Percentiles rank a stretch among this genome's conserved stretches.
phyloP scores from a whole-genome alignment of 2,888 invertebrate species.

The Drosophila cyrtoloma region DNA sequence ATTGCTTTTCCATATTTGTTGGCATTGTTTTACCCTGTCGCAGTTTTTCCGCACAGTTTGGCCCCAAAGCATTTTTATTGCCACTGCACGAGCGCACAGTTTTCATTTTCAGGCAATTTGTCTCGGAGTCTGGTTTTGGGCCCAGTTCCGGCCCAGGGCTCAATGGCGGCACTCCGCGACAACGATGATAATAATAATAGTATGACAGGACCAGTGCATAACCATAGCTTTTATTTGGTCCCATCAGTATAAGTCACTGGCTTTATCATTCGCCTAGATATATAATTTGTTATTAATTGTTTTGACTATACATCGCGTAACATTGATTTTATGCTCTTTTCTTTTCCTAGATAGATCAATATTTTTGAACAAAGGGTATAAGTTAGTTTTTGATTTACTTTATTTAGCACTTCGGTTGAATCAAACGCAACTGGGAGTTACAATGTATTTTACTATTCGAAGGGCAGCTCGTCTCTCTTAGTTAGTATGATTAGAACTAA shows the following conservation, averaged over 20 bases:
- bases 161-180: conserved; percentile 8
- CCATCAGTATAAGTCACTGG: conserved; percentile 29
- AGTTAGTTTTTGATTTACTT: neutral
- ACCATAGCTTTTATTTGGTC: conserved; percentile 29
- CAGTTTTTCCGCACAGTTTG: conserved; percentile 71
- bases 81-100: conserved; percentile 57
- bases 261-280: conserved; percentile 16
- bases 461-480: neutral
- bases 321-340: no score
- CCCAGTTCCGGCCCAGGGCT: neutral
- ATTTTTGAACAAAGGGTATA: neutral
- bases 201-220: conserved; percentile 5
- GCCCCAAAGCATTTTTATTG: conserved; percentile 71
- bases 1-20: conserved; percentile 22
- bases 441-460: neutral
- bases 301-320: no score
- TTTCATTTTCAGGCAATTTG: conserved; percentile 72
- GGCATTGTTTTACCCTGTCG: conserved; percentile 67
- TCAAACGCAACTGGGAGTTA: neutral
- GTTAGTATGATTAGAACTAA: neutral
- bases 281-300: neutral
- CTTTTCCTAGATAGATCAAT: neutral
- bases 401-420: neutral
- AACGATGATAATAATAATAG: conserved; percentile 24
- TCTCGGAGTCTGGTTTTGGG: conserved; percentile 35